phyloP scores from a whole-genome alignment of 2,113 vertebrate species.

The Carollia perspicillata region DNA sequence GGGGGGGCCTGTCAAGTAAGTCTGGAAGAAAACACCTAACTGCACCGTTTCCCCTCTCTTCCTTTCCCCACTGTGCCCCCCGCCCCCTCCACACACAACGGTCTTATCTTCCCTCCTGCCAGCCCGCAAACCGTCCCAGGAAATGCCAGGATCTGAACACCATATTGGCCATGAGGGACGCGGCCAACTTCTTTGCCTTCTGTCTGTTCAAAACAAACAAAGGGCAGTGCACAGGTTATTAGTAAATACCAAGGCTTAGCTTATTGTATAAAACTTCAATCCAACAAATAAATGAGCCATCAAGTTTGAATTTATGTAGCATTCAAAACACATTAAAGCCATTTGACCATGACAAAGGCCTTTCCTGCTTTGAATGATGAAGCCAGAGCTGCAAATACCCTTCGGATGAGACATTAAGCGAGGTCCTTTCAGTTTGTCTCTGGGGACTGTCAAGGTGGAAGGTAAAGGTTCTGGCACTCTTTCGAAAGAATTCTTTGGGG shows the following conservation, averaged over 20 bases:
- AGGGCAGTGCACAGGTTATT: constrained; percentile 82
- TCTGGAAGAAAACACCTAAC: constrained; percentile 24
- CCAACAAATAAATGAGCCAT: constrained; percentile 88
- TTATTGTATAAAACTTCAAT: constrained; percentile 86
- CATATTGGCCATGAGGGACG: constrained; percentile 69
- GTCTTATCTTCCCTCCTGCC: neutral
- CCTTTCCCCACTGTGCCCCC: neutral
- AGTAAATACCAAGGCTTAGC: constrained; percentile 86
- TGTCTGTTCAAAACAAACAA: constrained; percentile 82
- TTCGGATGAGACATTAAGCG: constrained; percentile 83
- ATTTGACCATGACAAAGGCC: constrained; percentile 88
- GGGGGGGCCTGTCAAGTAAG: neutral
- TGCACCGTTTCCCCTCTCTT: neutral
- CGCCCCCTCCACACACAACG: neutral
- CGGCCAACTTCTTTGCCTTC: constrained; percentile 70
- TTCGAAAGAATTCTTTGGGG: constrained; percentile 57
- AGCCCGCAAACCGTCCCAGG: constrained; percentile 56
- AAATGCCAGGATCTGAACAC: constrained; percentile 67
- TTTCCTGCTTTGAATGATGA: constrained; percentile 87
- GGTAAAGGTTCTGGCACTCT: constrained; percentile 65
- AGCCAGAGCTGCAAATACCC: constrained; percentile 80
- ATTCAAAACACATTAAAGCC: constrained; percentile 87
- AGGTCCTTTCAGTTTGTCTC: constrained; percentile 83
- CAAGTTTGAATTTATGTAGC: constrained; percentile 89
- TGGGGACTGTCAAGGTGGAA: constrained; percentile 80